Evolutionary conservation across 2,888 invertebrate species (phyloP).

Genomic region (Xestia rhomboidea): DNA sequence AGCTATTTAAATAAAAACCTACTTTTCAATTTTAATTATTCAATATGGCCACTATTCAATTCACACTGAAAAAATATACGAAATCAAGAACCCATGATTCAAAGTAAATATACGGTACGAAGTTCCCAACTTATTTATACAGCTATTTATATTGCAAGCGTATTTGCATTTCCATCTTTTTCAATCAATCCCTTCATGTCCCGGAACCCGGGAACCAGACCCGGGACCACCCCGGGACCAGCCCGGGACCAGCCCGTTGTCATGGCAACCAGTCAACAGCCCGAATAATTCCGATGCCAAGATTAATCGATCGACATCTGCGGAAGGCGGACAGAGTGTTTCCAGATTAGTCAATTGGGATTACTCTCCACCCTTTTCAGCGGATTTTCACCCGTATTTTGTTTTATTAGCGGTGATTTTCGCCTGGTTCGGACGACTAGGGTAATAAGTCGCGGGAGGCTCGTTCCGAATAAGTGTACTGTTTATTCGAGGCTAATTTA

Average conservation of each 20-base stretch:
- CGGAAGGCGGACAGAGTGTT: constrained; percentile 82
- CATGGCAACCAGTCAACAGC: constrained; percentile 80
- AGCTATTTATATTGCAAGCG: constrained; percentile 41
- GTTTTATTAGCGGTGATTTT: constrained; percentile 59
- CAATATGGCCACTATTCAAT: not conserved
- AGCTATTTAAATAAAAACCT: not conserved
- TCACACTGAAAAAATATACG: not conserved
- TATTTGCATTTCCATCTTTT: constrained; percentile 56
- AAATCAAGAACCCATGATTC: not conserved
- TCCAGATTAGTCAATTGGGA: constrained; percentile 87
- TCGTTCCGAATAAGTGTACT: constrained; percentile 73
- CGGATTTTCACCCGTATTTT: constrained; percentile 62
- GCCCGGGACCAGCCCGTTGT: constrained; percentile 66
- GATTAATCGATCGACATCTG: constrained; percentile 88
- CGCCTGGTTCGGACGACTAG: constrained; percentile 25
- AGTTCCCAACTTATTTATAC: constrained; percentile 10
- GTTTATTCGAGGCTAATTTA: constrained; percentile 78
- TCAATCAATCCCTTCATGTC: constrained; percentile 47
- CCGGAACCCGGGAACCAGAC: constrained; percentile 40
- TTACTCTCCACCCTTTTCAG: constrained; percentile 68
- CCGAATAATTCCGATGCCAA: constrained; percentile 83
- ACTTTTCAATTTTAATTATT: not conserved
- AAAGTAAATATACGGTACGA: constrained; percentile 12
- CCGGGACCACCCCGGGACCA: constrained; percentile 44
- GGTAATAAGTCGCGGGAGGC: constrained; percentile 70